Base-by-base conservation (phyloP, 2,113 vertebrate genomes). In the Diglossa brunneiventris region DNA sequence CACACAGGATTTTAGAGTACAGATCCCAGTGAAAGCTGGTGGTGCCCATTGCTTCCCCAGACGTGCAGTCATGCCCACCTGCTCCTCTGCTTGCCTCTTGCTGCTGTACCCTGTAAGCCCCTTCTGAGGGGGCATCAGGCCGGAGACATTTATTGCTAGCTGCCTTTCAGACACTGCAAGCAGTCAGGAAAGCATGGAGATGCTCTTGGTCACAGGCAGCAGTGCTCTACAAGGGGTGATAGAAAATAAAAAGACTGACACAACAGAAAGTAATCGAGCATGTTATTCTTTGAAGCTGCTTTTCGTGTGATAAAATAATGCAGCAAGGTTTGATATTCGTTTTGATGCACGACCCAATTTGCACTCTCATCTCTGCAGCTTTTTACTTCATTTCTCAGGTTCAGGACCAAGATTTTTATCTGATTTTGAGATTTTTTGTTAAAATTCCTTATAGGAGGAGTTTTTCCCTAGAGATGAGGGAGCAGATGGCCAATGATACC, bases 41-140 rank as follows among this genome's bases (percentile, higher is more conserved):
- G 17, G 26, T 58, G 11, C 21, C 26, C 35, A 20, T 26, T 31
- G 61, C 44, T 68, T 42, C 21, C 31, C 27, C 26, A 33, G 31
- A 12, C 0, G 0, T 31, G 9, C 31, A 59, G 44, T 11, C 26
- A 10, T 22, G 30, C 15, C n/a, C n/a, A 41, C 28, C n/a, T 56
- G 31, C 16, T 76, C 31, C 16, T 31, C 26, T 59, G 21, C 37
- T 68, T 18, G 8, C 37, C 14, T 37, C 37, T 50, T 44, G 9
- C 62, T 58, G 30, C 37, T 67, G 31, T 44, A 17, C 53, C 26
- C 31, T 76, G 72, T 59, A 15, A 31, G 26, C 41, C 41, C 44
- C 14, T 33, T 30, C 62, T 59, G 72, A 68, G 17, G 44, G 61
- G 31, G 37, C 62, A 31, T 31, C 44, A 44, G 37, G 26, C 24